A percentile compares a stretch with the other conserved stretches of the same genome.
These are phyloP conservation scores for Laspeyria flexula DNA, from an alignment of 2,888 invertebrate species.

Conservation along the genomic window DNA sequence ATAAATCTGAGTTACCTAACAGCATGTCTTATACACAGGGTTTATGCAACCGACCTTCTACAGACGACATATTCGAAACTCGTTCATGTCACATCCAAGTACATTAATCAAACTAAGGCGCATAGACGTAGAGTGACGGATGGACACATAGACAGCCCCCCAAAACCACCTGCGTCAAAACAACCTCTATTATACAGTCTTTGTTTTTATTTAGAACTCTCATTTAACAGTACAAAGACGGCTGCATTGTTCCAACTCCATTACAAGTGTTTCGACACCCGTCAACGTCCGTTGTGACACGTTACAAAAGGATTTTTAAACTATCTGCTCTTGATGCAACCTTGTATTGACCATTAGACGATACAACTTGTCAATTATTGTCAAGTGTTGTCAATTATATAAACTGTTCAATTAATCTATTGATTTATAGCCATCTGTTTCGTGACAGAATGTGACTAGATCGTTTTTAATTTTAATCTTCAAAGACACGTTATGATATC, in stretches of 20 bases:
- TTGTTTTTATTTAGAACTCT: constrained; percentile 73
- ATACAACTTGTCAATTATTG: constrained; percentile 50
- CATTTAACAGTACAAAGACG: constrained; percentile 66
- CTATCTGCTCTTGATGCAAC: constrained; percentile 55
- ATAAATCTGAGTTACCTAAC: too few relatives aligned
- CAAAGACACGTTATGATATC: neutral
- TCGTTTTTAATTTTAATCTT: neutral
- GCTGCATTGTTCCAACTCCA: constrained; percentile 67
- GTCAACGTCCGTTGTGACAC: constrained; percentile 74
- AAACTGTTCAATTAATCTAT: constrained; percentile 33
- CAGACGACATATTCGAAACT: constrained; percentile 52
- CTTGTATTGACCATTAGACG: constrained; percentile 59
- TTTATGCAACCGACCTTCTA: constrained; percentile 44
- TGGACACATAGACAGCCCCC: constrained; percentile 66
- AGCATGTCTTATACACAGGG: constrained; percentile 1
- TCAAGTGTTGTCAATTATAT: constrained; percentile 34
- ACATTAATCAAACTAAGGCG: constrained; percentile 70
- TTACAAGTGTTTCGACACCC: constrained; percentile 77
- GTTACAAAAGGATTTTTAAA: constrained; percentile 65
- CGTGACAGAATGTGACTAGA: neutral
- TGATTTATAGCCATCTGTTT: constrained; percentile 14
- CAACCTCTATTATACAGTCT: constrained; percentile 66
- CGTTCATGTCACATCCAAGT: constrained; percentile 56
- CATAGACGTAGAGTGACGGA: constrained; percentile 60
- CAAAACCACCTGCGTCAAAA: constrained; percentile 73